Conservation (phyloP, 2,888 invertebrate species). For the Drosophila crucigera region DNA sequence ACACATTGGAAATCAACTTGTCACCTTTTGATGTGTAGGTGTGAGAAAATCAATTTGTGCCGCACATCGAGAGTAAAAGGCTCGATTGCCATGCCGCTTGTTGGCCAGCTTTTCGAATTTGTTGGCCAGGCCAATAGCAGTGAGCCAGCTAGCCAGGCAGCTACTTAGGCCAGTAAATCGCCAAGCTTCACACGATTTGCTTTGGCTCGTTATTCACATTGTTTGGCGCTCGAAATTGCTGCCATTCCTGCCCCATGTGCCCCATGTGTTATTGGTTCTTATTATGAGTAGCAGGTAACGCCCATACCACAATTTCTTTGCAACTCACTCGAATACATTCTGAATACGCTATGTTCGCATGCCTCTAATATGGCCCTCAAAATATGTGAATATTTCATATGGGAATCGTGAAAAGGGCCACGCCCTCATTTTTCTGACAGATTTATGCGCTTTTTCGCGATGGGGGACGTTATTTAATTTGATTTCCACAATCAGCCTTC, state of each 20-base stretch:
- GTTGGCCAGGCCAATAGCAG: conserved; percentile 12
- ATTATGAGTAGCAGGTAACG: conserved; percentile 49
- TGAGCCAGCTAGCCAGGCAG: conserved; percentile 27
- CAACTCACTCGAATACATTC: conserved; percentile 30
- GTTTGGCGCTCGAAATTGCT: not conserved
- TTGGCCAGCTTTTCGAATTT: conserved; percentile 49
- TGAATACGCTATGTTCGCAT: conserved; percentile 35
- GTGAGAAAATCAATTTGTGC: conserved; percentile 76
- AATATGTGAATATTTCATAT: conserved; percentile 39
- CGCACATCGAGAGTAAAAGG: conserved; percentile 42
- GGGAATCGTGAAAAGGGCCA: conserved; percentile 7
- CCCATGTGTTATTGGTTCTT: conserved; percentile 30
- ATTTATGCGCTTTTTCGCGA: conserved; percentile 44
- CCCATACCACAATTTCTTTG: conserved; percentile 18
- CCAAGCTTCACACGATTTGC: conserved; percentile 69
- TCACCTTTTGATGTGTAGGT: conserved; percentile 44
- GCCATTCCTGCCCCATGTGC: not conserved
- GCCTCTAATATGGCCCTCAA: conserved; percentile 8
- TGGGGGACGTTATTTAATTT: not conserved
- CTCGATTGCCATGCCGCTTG: conserved; percentile 33
- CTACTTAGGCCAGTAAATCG: conserved; percentile 68
- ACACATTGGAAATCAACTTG: conserved; percentile 61
- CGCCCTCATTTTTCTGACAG: conserved; percentile 23
- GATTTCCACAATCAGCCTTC: not conserved
- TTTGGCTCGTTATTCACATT: conserved; percentile 57